Evolutionary conservation across 92 coral and sea anemone species (phyloP).

Genomic region (Metridium senile): DNA sequence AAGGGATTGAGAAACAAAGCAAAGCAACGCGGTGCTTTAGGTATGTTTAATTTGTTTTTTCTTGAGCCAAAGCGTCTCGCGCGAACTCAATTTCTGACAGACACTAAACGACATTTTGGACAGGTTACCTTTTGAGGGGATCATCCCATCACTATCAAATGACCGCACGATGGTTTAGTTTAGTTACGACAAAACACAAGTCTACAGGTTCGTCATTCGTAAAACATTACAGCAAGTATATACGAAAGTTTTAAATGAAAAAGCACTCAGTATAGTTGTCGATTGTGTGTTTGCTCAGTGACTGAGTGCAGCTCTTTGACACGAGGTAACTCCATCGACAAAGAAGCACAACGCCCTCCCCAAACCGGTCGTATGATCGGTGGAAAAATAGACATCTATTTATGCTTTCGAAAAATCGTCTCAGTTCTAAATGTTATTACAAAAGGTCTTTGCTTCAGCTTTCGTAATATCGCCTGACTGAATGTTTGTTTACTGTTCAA

Average conservation of each 20-base stretch:
- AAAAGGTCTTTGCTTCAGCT: slow-evolving; percentile 25
- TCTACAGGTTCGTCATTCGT: slow-evolving; percentile 18
- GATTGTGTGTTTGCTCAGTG: slow-evolving; percentile 30
- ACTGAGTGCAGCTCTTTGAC: slow-evolving; percentile 28
- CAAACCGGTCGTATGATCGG: slow-evolving; percentile 23
- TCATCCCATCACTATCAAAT: slow-evolving; percentile 77
- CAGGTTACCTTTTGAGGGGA: slow-evolving; percentile 62
- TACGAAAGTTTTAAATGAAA: slow-evolving; percentile 39
- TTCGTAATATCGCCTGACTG: slow-evolving; percentile 53
- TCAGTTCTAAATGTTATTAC: slow-evolving; percentile 14
- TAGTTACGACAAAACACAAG: slow-evolving; percentile 15
- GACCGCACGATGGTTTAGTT: slow-evolving; percentile 40
- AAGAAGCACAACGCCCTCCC: slow-evolving; percentile 43
- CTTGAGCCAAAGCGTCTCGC: slow-evolving; percentile 79
- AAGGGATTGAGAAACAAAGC: slow-evolving; percentile 46
- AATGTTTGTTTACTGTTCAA: slow-evolving; percentile 39
- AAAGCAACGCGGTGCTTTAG: slow-evolving; percentile 65
- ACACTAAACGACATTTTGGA: slow-evolving; percentile 73
- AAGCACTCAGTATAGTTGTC: slow-evolving; percentile 28
- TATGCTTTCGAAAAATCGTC: slow-evolving; percentile 24
- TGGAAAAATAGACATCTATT: slow-evolving; percentile 16
- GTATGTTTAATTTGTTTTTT: slow-evolving; percentile 88
- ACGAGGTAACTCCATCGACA: slow-evolving; percentile 32
- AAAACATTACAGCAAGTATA: slow-evolving; percentile 34
- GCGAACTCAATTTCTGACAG: slow-evolving; percentile 74